Evolutionary conservation across 2,888 invertebrate species (phyloP).

Genomic region (Campoplex nolae): DNA sequence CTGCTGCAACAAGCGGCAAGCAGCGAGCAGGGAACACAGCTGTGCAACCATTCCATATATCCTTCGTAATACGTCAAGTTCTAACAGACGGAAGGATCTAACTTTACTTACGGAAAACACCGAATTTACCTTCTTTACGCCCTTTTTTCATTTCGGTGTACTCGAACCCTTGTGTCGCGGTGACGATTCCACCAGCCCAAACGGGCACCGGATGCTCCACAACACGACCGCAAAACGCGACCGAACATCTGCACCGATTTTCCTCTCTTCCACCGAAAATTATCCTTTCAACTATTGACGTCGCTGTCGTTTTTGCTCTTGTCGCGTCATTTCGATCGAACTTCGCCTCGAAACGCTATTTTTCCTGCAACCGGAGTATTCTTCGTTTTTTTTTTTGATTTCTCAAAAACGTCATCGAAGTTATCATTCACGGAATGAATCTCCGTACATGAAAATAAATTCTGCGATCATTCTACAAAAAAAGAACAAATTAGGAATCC

Average conservation of each 20-base stretch:
- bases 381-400: too few species aligned
- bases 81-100: neutral
- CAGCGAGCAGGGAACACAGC: conserved; percentile 25
- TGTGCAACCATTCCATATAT: conserved; percentile 1
- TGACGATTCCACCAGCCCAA: conserved; percentile 18
- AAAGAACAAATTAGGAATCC: too few species aligned
- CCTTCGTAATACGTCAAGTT: neutral
- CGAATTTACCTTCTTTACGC: neutral
- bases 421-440: too few species aligned
- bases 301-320: neutral
- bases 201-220: conserved; percentile 23
- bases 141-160: neutral
- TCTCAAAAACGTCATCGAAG: too few species aligned
- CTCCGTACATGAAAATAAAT: too few species aligned
- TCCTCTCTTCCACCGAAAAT: conserved; percentile 4
- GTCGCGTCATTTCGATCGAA: neutral
- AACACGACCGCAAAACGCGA: conserved; percentile 28
- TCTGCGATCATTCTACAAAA: too few species aligned
- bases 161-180: neutral
- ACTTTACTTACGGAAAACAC: neutral
- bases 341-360: too few species aligned
- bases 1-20: conserved; percentile 39
- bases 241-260: conserved; percentile 38
- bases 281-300: neutral
- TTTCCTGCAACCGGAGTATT: too few species aligned